Percentiles rank a stretch among this genome's conserved stretches.
phyloP scores from a whole-genome alignment of 2,113 vertebrate genomes.

The Microcebus murinus region DNA sequence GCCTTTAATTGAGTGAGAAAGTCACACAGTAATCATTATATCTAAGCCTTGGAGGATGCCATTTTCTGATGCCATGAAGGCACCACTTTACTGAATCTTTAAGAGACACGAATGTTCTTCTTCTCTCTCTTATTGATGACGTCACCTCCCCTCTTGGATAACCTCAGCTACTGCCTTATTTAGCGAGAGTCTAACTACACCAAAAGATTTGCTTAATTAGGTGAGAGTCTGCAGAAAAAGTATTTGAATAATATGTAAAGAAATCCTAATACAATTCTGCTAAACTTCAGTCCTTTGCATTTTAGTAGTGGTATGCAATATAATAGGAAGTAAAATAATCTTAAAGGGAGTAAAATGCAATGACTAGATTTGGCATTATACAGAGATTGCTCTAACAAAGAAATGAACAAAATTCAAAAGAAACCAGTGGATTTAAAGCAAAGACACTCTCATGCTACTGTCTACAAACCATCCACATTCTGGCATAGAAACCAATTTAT shows the following conservation, averaged over 20 bases:
- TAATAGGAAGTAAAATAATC: background rate
- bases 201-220: background rate
- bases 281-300: background rate
- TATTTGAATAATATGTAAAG: background rate
- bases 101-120: background rate
- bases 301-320: background rate
- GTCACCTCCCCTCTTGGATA: background rate
- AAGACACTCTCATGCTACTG: background rate
- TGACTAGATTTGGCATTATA: background rate
- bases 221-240: background rate
- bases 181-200: background rate
- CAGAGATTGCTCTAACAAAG: background rate
- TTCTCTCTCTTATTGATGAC: background rate
- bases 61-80: background rate
- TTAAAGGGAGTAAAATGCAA: background rate
- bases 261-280: background rate
- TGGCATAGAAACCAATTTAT: background rate
- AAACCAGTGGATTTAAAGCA: background rate
- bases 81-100: background rate
- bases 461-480: background rate
- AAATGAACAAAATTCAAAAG: background rate
- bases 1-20: background rate
- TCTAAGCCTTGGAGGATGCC: background rate
- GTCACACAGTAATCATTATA: background rate
- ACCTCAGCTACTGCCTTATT: background rate